Evolutionary conservation across 2,888 invertebrate species (phyloP), one percentile per base, ranked within the genome.

Genomic region (Megaustenia siamemsis): DNA sequence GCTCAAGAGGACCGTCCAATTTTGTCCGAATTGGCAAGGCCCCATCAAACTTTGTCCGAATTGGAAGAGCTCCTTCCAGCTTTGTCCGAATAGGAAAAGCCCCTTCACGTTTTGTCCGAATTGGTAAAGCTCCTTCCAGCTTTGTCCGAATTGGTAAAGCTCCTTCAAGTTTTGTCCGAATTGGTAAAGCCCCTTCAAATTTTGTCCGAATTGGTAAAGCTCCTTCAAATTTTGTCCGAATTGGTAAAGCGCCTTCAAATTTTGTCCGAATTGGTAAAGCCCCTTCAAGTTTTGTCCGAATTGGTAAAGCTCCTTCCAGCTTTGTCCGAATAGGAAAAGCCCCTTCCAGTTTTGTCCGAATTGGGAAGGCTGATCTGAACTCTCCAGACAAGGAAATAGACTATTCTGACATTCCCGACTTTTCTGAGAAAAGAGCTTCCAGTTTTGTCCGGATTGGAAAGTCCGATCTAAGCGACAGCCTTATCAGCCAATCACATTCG

Each of bases 41-140:
- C 15, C 83, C 78, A n/a, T 78, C 81, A 60, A 86, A 83, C 18
- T 88, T 88, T 75, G 78, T 83, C 15, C 66, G 88, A 12, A 87
- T 88, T 32, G 88, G 87, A 21, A 85, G 81, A 69, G 40, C 82
- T 0, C 71, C 82, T n/a, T 84, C 85, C 21, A 75, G 73, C n/a
- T 88, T 88, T 73, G 87, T 88, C 32, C 63, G 87, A 24, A 88
- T 88, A 28, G 88, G 88, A 53, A 85, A 85, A 53, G 53, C 69
- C 18, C 83, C 53, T 8, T 63, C 78, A 15, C n/a, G 32, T 56
- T 86, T 86, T 75, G 82, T 86, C 21, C 78, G 86, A 15, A 82
- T 86, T 40, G 86, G 86, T 18, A 82, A 87, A 66, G 38, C 32
- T 18, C 68, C 73, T 43, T 82, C 82, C 38, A 60, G 73, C 60